A percentile compares a stretch with the other conserved stretches of the same genome.
These are phyloP conservation scores for Orestias chungarensis DNA, from an alignment of 2,797 vertebrate species.

Conservation along the genomic window DNA sequence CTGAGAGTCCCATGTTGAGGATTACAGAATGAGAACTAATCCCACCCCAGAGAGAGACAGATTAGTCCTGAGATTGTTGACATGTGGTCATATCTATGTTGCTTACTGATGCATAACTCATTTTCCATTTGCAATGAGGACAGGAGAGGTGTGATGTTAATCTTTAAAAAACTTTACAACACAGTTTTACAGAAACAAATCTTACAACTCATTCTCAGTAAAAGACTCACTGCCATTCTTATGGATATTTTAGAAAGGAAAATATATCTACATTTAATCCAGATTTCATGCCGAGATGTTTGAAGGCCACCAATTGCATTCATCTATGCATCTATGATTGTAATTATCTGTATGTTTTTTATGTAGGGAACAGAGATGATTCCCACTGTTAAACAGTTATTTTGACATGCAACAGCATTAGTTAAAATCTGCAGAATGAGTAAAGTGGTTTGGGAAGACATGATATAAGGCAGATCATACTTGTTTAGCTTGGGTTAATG, in stretches of 20 bases:
- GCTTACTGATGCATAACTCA: constrained; percentile 35
- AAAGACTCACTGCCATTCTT: background rate
- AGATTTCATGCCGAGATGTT: background rate
- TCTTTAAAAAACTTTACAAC: background rate
- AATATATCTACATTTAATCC: background rate
- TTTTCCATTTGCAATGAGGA: constrained; percentile 7
- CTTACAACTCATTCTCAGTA: background rate
- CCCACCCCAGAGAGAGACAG: constrained; percentile 58
- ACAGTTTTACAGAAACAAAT: constrained; percentile 3
- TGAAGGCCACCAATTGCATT: background rate
- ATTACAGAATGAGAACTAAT: constrained; percentile 75
- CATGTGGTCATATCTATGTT: constrained; percentile 42
- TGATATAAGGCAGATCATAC: constrained; percentile 11
- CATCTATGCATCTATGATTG: too few relatives aligned
- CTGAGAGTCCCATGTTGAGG: constrained; percentile 67
- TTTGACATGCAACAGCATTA: constrained; percentile 46
- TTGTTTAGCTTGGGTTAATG: constrained; percentile 3
- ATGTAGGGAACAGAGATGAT: constrained; percentile 9
- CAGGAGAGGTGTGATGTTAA: background rate
- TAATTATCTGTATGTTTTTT: background rate
- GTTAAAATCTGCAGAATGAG: constrained; percentile 34
- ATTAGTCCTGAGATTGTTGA: constrained; percentile 70
- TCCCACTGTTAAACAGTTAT: background rate
- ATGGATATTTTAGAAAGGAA: background rate
- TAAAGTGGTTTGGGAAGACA: constrained; percentile 14